Percentiles rank a stretch among this genome's conserved stretches.
These are phyloP conservation scores for Leptinotarsa juncta DNA, from an alignment of 2,888 invertebrate genomes.

Conservation along the genomic window DNA sequence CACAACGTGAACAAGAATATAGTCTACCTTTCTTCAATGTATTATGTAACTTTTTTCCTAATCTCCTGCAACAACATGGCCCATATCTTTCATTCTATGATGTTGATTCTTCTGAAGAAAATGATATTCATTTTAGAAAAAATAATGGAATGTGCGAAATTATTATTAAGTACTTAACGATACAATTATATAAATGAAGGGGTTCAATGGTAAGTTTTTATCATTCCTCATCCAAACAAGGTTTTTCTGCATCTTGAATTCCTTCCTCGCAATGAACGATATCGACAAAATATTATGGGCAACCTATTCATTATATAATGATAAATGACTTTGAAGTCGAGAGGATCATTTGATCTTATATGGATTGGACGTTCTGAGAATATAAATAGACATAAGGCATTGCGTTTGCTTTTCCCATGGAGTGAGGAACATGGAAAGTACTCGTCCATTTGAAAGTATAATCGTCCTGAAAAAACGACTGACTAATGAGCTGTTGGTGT, in stretches of 20 bases:
- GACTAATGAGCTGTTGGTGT: constrained; percentile 45
- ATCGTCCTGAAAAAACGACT: constrained; percentile 48
- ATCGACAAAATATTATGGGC: not conserved
- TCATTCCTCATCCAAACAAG: not conserved
- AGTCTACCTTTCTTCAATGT: too few relatives aligned
- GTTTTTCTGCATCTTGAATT: not conserved
- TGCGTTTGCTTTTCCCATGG: constrained; percentile 28
- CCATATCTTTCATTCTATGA: too few relatives aligned
- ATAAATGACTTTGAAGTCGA: constrained; percentile 34
- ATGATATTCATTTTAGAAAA: too few relatives aligned
- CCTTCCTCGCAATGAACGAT: not conserved
- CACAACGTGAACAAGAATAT: too few relatives aligned
- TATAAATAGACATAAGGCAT: constrained; percentile 33
- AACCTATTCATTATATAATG: constrained; percentile 29
- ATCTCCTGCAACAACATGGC: too few relatives aligned
- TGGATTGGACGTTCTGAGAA: constrained; percentile 29
- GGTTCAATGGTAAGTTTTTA: not conserved
- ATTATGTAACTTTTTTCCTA: too few relatives aligned
- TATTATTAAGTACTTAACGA: too few relatives aligned
- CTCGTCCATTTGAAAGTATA: constrained; percentile 47
- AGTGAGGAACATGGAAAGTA: constrained; percentile 29
- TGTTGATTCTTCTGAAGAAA: too few relatives aligned
- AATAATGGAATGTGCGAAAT: too few relatives aligned
- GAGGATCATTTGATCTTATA: constrained; percentile 35
- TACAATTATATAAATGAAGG: too few relatives aligned